Evolutionary conservation across 2,797 vertebrate species (phyloP).

Genomic region (Novumbra hubbsi): DNA sequence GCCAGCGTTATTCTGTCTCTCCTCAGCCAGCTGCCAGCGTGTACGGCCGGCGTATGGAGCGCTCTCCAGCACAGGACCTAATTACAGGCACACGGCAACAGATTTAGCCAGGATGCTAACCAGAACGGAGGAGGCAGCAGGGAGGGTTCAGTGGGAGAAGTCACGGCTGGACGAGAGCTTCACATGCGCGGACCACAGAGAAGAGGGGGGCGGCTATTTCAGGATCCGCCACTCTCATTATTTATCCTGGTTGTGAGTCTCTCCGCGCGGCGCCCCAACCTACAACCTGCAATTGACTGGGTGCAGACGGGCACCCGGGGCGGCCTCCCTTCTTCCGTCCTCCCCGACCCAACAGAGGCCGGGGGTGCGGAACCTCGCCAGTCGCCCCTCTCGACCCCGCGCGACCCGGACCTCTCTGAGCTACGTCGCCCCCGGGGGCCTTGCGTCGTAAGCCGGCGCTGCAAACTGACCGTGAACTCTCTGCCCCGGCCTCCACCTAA

Average conservation of each 20-base stretch:
- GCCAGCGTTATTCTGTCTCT: slow-evolving; percentile 4
- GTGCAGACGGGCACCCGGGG: slow-evolving; percentile 49
- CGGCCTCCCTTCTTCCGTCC: background rate
- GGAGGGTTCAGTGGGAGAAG: slow-evolving; percentile 78
- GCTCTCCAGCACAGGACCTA: slow-evolving; percentile 74
- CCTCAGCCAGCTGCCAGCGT: slow-evolving; percentile 74
- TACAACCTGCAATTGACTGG: slow-evolving; percentile 74
- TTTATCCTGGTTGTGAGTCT: slow-evolving; percentile 77
- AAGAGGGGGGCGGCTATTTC: slow-evolving; percentile 69
- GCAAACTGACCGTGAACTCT: no score
- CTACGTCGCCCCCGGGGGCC: no score
- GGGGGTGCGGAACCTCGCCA: slow-evolving; percentile 32
- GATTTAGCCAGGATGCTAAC: slow-evolving; percentile 85
- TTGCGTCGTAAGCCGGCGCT: no score
- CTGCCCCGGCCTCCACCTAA: no score
- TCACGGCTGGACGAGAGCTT: slow-evolving; percentile 78
- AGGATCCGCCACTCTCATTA: slow-evolving; percentile 76
- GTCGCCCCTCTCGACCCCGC: slow-evolving; percentile 36
- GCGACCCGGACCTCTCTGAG: no score
- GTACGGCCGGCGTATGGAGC: slow-evolving; percentile 57
- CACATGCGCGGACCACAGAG: slow-evolving; percentile 78
- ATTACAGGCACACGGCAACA: slow-evolving; percentile 82
- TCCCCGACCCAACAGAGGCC: slow-evolving; percentile 1
- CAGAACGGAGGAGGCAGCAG: slow-evolving; percentile 81
- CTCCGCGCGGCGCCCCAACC: slow-evolving; percentile 53